A percentile compares a stretch with the other conserved stretches of the same genome.
Evolutionary conservation across 2,797 vertebrate genomes (phyloP).

Genomic region (Peromyscus melanophrys): DNA sequence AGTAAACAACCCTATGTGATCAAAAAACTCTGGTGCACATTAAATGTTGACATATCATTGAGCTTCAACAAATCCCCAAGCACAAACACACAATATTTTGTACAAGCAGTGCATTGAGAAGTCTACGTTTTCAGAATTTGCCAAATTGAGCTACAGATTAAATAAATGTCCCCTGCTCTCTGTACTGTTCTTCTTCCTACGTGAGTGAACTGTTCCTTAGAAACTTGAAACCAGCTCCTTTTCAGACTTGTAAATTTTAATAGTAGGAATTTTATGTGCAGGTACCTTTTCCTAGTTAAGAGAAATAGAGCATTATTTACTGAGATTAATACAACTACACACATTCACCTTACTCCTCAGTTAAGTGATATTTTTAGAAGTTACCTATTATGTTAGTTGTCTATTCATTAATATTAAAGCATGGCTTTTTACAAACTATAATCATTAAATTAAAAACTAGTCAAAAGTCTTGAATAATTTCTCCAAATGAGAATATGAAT

Average conservation of each 20-base stretch:
- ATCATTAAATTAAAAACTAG: background rate
- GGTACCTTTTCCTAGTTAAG: background rate
- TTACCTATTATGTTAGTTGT: background rate
- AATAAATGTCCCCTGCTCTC: background rate
- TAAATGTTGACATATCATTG: background rate
- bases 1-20: background rate
- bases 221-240: background rate
- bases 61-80: background rate
- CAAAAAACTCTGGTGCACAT: background rate
- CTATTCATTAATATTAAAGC: slow-evolving; percentile 2
- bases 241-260: slow-evolving; percentile 1
- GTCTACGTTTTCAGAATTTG: background rate
- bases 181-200: background rate
- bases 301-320: background rate
- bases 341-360: background rate
- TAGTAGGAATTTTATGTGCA: background rate
- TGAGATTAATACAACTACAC: background rate
- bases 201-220: background rate
- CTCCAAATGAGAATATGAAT: background rate
- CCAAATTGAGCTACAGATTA: background rate
- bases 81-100: background rate
- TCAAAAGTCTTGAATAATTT: background rate
- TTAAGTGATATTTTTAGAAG: background rate
- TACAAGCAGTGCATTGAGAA: background rate
- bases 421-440: slow-evolving; percentile 27